These are phyloP conservation scores for Setophaga petechia DNA, from an alignment of 2,113 vertebrate species.

Conservation along the genomic window DNA sequence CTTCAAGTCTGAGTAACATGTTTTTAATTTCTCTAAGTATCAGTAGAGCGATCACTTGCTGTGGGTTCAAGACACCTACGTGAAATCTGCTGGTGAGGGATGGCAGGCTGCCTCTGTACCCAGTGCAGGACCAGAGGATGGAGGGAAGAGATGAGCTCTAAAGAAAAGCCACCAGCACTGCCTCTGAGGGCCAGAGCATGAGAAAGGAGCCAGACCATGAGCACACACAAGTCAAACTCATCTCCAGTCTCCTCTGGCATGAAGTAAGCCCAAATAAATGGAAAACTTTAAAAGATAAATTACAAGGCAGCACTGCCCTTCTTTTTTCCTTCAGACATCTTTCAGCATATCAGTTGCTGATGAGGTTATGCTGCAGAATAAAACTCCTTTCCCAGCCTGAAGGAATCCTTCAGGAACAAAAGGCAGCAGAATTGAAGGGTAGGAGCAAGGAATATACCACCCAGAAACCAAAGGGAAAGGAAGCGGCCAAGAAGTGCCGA, in stretches of 20 bases:
- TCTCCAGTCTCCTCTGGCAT: not conserved
- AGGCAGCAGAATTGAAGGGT: not conserved
- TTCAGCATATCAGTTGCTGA: not conserved
- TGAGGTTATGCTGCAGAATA: not conserved
- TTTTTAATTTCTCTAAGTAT: not conserved
- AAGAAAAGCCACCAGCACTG: not conserved
- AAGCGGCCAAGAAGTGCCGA: not conserved
- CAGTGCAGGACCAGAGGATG: not conserved
- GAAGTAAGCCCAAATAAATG: not conserved
- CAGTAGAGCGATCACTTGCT: not conserved
- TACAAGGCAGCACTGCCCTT: not conserved
- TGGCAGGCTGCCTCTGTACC: not conserved
- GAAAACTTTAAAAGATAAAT: not conserved
- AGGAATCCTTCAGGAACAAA: not conserved
- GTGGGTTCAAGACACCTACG: not conserved
- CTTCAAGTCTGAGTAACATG: not conserved
- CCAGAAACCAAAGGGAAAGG: constrained; percentile 4
- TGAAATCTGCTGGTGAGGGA: not conserved
- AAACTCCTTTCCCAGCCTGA: not conserved
- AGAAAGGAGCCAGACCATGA: not conserved
- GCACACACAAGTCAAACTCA: not conserved
- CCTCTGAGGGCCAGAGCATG: rapidly evolving
- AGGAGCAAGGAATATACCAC: not conserved
- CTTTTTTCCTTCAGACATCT: not conserved
- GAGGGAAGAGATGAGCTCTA: not conserved